Conservation (phyloP, 2,888 invertebrate genomes). For the Brenthis hecate region DNA sequence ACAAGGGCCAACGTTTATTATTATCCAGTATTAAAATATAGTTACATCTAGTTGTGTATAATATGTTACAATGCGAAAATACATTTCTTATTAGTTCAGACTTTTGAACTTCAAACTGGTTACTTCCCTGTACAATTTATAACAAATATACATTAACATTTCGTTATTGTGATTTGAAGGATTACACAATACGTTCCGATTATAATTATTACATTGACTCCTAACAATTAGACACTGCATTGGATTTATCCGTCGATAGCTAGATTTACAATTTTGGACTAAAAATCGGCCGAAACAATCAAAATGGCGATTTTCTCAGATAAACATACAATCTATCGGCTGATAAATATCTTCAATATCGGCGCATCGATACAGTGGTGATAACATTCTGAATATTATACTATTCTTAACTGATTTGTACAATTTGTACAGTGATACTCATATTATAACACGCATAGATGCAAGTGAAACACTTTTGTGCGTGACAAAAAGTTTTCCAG, state of each 20-base stretch:
- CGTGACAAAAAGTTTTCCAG: slow-evolving; percentile 27
- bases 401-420: slow-evolving; percentile 28
- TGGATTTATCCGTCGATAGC: slow-evolving; percentile 16
- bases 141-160: slow-evolving; percentile 73
- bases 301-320: slow-evolving; percentile 11
- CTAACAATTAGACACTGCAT: slow-evolving; percentile 15
- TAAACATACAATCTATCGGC: slow-evolving; percentile 8
- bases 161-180: slow-evolving; percentile 81
- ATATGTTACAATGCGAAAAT: slow-evolving; percentile 80
- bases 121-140: slow-evolving; percentile 78
- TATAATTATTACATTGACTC: slow-evolving; percentile 44
- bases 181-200: slow-evolving; percentile 27
- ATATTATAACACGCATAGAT: slow-evolving; percentile 17
- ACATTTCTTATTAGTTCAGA: slow-evolving; percentile 77
- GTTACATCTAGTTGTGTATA: slow-evolving; percentile 76
- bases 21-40: slow-evolving; percentile 76
- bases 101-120: slow-evolving; percentile 77
- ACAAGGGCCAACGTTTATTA: slow-evolving; percentile 62
- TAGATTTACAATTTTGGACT: background rate
- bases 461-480: slow-evolving; percentile 32
- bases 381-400: slow-evolving; percentile 21
- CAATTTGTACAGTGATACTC: slow-evolving; percentile 31
- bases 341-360: slow-evolving; percentile 9
- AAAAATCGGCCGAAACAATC: slow-evolving; percentile 4
- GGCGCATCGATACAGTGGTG: slow-evolving; percentile 13